Percentiles rank a stretch among this genome's conserved stretches.
These are phyloP conservation scores for Trypoxylon attenuatum DNA, from an alignment of 2,888 invertebrate species.

Conservation along the genomic window DNA sequence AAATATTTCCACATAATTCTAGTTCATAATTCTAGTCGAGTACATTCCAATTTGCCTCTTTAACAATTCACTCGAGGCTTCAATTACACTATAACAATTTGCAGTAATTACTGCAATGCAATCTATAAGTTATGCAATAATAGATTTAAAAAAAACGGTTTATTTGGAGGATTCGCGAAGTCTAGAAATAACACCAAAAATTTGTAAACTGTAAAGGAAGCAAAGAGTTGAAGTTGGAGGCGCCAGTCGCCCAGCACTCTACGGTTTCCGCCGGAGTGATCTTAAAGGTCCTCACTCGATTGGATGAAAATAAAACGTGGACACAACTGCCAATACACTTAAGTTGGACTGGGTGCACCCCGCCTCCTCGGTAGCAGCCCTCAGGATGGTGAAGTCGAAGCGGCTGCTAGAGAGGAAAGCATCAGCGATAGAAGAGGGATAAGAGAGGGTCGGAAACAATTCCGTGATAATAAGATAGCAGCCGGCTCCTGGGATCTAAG, in stretches of 20 bases:
- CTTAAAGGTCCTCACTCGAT: slow-evolving; percentile 58
- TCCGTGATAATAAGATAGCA: slow-evolving; percentile 61
- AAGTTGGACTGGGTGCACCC: slow-evolving; percentile 46
- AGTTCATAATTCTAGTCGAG: too few relatives aligned
- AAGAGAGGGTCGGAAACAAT: slow-evolving; percentile 56
- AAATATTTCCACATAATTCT: neutral
- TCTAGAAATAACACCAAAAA: too few relatives aligned
- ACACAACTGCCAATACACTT: slow-evolving; percentile 68
- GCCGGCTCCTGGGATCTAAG: slow-evolving; percentile 35
- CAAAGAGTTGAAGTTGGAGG: slow-evolving; percentile 1
- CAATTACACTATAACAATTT: too few relatives aligned
- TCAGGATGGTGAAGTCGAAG: slow-evolving; percentile 1
- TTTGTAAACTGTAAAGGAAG: too few relatives aligned
- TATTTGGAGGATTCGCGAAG: too few relatives aligned
- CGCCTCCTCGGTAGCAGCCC: slow-evolving; percentile 23
- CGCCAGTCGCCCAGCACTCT: slow-evolving; percentile 42
- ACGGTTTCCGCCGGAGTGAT: slow-evolving; percentile 52
- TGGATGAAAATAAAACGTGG: slow-evolving; percentile 66
- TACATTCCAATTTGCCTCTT: too few relatives aligned
- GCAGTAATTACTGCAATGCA: too few relatives aligned
- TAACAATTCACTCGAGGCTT: too few relatives aligned
- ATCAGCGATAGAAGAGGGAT: neutral
- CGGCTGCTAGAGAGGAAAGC: neutral
- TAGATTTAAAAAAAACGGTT: too few relatives aligned
- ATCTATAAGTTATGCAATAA: too few relatives aligned